A percentile compares a stretch with the other conserved stretches of the same genome.
Evolutionary conservation across 2,888 invertebrate species (phyloP).

Genomic region (Dryobotodes eremita): DNA sequence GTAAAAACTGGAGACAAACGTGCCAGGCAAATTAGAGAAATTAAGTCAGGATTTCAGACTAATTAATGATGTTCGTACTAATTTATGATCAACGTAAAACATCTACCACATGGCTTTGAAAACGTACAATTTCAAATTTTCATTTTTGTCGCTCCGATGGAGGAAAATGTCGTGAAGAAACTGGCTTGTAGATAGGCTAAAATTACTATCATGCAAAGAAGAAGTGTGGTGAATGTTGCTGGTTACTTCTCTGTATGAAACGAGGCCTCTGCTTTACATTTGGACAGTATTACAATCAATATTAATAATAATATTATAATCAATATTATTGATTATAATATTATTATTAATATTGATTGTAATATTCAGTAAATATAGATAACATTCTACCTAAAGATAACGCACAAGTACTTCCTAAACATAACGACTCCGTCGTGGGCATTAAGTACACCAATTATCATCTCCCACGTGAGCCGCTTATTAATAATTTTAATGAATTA

Average conservation of each 20-base stretch:
- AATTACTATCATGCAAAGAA: background rate
- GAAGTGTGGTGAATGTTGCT: background rate
- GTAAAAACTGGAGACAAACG: slow-evolving; percentile 62
- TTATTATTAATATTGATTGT: too few relatives aligned
- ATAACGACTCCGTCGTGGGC: slow-evolving; percentile 19
- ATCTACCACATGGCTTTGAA: background rate
- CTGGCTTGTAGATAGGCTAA: background rate
- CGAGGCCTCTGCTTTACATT: background rate
- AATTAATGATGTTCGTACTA: slow-evolving; percentile 55
- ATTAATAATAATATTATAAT: too few relatives aligned
- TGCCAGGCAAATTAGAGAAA: slow-evolving; percentile 55
- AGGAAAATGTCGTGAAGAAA: background rate
- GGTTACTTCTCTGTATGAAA: background rate
- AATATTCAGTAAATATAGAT: background rate
- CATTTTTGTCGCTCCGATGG: background rate
- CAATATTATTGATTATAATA: too few relatives aligned
- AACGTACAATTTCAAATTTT: background rate
- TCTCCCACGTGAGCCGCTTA: slow-evolving; percentile 45
- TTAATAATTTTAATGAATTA: slow-evolving; percentile 64
- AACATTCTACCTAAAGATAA: slow-evolving; percentile 25
- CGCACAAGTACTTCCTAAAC: slow-evolving; percentile 7
- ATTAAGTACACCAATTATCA: slow-evolving; percentile 47
- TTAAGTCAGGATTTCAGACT: slow-evolving; percentile 58
- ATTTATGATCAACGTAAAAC: slow-evolving; percentile 35
- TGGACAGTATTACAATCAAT: too few relatives aligned